Evolutionary conservation across 2,113 vertebrate genomes (phyloP), one percentile per base, ranked within the genome.

Genomic region (Salminus brasiliensis): DNA sequence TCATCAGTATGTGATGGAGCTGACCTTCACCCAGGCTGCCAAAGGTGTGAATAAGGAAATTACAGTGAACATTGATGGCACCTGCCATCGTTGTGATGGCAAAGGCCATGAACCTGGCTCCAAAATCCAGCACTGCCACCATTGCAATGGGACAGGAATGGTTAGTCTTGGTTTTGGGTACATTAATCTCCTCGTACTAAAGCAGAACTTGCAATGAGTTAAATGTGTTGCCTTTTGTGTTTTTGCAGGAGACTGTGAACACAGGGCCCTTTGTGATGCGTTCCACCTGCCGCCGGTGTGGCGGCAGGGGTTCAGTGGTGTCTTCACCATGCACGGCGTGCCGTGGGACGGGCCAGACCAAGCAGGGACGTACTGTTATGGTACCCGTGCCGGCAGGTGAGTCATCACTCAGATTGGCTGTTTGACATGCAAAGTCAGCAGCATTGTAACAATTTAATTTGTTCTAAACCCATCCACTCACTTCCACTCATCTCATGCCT

Each of bases 31-130:
- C 67, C 97, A 99, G 76, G 98, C 98, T 15, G 97, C 97, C 27
- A 99, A 99, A 87, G 98, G 98, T 0, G 94, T 99, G 55, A 99
- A 99, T 86, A 98, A 98, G 87, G 96, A 99, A 90, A 95, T 99
- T 0, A 87, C 93, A 0, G 80, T 98, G 69, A 95, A 93, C 85
- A 90, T 97, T 10, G 96, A 94, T 0, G 93, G 95, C 27, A 83
- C 93, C 36, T 99, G 98, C 16, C 94, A 95, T 84, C 93, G 95
- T 25, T 99, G 97, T 7, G 74, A 94, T 0, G 97, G 98, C 15
- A 95, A 92, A 78, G 97, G 98, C 30, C 90, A 95, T 0, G 97
- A 99, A 71, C 97, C 97, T 0, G 97, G 97, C 70, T 96, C 95
- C 57, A 96, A 95, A 82, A 86, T 91, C 13, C 95, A 98, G 91